Evolutionary conservation across 92 coral and sea anemone species (phyloP).

Genomic region (Ricordea florida): DNA sequence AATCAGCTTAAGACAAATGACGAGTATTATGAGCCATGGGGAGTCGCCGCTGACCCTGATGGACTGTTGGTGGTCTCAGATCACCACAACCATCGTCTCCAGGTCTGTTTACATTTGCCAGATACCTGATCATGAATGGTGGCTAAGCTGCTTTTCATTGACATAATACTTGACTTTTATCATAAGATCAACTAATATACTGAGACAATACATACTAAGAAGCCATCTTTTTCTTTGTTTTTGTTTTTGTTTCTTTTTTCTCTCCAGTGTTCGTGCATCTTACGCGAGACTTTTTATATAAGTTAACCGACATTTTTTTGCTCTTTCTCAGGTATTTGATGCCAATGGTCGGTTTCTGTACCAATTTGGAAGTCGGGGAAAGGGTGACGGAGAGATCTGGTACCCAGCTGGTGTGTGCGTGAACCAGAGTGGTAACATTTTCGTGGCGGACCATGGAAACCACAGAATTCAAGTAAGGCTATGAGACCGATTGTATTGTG

Average conservation of each 20-base stretch:
- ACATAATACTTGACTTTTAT: no score
- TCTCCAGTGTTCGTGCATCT: no score
- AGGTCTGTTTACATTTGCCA: slow-evolving; percentile 1
- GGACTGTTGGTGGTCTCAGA: slow-evolving; percentile 77
- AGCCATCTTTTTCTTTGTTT: no score
- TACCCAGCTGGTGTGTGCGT: slow-evolving; percentile 87
- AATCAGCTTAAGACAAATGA: slow-evolving; percentile 42
- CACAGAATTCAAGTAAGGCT: slow-evolving; percentile 75
- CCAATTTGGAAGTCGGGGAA: slow-evolving; percentile 87
- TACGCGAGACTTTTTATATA: no score
- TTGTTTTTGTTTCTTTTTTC: no score
- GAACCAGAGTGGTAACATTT: slow-evolving; percentile 61
- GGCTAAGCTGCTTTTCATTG: no score
- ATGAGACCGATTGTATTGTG: no score
- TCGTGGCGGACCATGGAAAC: slow-evolving; percentile 87
- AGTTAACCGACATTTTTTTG: background rate
- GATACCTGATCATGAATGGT: background rate
- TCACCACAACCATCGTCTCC: slow-evolving; percentile 78
- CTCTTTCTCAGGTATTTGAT: slow-evolving; percentile 56
- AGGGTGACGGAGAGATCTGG: slow-evolving; percentile 90
- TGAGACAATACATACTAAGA: no score
- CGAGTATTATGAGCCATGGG: slow-evolving; percentile 87
- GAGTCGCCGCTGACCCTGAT: slow-evolving; percentile 70
- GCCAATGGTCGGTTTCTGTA: slow-evolving; percentile 56
- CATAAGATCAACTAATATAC: no score